phyloP scores from a whole-genome alignment of 2,888 invertebrate species.

The Ectemnius cavifrons region DNA sequence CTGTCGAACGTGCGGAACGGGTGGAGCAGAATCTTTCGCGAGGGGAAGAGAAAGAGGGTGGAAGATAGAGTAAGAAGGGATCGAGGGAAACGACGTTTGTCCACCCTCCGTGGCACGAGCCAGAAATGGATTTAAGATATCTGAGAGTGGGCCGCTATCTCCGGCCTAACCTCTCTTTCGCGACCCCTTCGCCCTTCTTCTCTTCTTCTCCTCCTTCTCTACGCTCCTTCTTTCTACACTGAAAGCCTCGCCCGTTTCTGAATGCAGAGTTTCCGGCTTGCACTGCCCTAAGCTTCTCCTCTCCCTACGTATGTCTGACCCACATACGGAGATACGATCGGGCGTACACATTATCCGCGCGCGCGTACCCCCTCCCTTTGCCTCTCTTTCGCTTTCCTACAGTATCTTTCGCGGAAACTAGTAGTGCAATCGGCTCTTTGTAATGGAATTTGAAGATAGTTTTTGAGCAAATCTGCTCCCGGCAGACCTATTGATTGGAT shows the following conservation, averaged over 20 bases:
- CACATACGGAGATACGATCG: constrained; percentile 69
- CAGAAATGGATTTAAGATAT: constrained; percentile 64
- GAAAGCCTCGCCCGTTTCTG: constrained; percentile 58
- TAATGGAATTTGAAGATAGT: too few relatives aligned
- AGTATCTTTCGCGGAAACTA: too few relatives aligned
- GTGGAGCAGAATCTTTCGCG: not conserved
- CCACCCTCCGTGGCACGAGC: constrained; percentile 51
- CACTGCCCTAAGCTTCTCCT: constrained; percentile 43
- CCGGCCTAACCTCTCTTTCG: constrained; percentile 46
- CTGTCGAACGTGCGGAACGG: constrained; percentile 7
- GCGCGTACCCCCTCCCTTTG: not conserved
- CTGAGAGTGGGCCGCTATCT: constrained; percentile 52
- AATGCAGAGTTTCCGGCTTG: constrained; percentile 61
- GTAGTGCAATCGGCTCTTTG: too few relatives aligned
- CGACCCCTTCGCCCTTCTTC: constrained; percentile 18
- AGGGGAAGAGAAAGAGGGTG: not conserved
- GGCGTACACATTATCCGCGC: constrained; percentile 20
- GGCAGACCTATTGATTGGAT: too few relatives aligned
- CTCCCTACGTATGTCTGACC: constrained; percentile 64
- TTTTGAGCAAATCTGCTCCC: too few relatives aligned
- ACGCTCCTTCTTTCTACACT: constrained; percentile 37
- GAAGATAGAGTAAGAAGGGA: constrained; percentile 16
- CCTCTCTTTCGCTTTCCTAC: too few relatives aligned
- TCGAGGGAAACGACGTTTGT: constrained; percentile 41
- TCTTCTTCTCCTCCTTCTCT: constrained; percentile 29